Conservation (phyloP, 2,888 invertebrate genomes). For the Zelleria hepariella region DNA sequence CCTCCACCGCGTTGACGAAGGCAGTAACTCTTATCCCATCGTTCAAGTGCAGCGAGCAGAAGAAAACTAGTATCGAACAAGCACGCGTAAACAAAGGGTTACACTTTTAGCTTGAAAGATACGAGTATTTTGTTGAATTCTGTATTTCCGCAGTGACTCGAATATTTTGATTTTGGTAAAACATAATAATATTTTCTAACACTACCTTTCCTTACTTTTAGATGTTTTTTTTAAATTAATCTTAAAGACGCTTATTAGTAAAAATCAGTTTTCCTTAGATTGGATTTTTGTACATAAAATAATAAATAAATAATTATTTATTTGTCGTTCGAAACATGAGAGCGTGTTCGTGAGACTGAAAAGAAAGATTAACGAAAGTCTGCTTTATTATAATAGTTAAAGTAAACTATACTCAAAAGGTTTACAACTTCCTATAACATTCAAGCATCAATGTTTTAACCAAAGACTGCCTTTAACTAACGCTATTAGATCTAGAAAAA, state of each 20-base stretch:
- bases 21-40: too few species aligned
- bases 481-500: conserved; percentile 1
- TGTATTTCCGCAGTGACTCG: too few species aligned
- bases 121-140: too few species aligned
- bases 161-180: too few species aligned
- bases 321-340: conserved; percentile 30
- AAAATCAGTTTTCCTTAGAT: background rate
- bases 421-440: background rate
- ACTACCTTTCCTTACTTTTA: background rate
- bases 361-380: background rate
- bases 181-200: background rate
- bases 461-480: conserved; percentile 20
- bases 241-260: conserved; percentile 4
- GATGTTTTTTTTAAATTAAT: conserved; percentile 1
- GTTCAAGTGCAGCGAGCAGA: too few species aligned
- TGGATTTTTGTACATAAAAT: conserved; percentile 20
- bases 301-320: conserved; percentile 26
- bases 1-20: too few species aligned
- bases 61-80: too few species aligned
- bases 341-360: conserved; percentile 44
- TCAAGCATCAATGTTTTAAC: conserved; percentile 14
- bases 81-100: too few species aligned
- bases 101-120: too few species aligned
- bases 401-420: background rate
- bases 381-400: background rate